Percentiles rank a stretch among this genome's conserved stretches.
Evolutionary conservation across 2,113 vertebrate species (phyloP).

Genomic region (Clarias macrocephalus): DNA sequence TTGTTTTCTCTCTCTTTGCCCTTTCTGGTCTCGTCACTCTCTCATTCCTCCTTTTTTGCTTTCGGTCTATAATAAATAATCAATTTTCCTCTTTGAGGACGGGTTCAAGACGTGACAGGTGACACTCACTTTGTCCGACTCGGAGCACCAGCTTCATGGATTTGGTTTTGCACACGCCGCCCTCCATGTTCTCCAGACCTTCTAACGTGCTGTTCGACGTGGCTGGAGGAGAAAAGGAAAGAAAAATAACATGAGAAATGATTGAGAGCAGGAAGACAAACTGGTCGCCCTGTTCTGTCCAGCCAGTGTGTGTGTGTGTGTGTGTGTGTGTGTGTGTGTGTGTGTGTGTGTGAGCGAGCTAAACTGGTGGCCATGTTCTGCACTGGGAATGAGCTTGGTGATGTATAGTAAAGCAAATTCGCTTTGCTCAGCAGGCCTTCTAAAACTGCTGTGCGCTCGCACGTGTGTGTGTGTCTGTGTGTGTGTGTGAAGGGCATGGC

Average conservation of each 20-base stretch:
- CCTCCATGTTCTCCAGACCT: constrained; percentile 91
- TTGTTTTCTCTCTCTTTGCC: neutral
- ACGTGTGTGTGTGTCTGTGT: neutral
- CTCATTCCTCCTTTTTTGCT: neutral
- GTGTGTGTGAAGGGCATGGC: neutral
- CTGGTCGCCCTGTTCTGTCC: neutral
- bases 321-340: neutral
- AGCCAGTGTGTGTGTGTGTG: neutral
- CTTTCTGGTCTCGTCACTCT: neutral
- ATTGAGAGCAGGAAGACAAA: neutral
- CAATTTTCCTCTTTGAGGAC: neutral
- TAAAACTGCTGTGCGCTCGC: neutral
- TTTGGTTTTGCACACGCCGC: constrained; percentile 91
- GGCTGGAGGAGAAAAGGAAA: constrained; percentile 68
- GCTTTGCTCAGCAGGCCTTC: constrained; percentile 14
- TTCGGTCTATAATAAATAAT: neutral
- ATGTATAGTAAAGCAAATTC: constrained; percentile 25
- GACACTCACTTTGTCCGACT: constrained; percentile 93
- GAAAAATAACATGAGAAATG: neutral
- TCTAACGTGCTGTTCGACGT: constrained; percentile 91
- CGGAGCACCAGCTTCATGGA: constrained; percentile 98
- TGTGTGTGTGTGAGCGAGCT: neutral
- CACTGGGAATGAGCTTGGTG: constrained; percentile 5
- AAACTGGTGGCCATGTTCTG: neutral
- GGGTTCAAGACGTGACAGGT: neutral